Evolutionary conservation across 2,797 vertebrate genomes (phyloP), one percentile per base, ranked within the genome.

Genomic region (Sebastes variabilis): DNA sequence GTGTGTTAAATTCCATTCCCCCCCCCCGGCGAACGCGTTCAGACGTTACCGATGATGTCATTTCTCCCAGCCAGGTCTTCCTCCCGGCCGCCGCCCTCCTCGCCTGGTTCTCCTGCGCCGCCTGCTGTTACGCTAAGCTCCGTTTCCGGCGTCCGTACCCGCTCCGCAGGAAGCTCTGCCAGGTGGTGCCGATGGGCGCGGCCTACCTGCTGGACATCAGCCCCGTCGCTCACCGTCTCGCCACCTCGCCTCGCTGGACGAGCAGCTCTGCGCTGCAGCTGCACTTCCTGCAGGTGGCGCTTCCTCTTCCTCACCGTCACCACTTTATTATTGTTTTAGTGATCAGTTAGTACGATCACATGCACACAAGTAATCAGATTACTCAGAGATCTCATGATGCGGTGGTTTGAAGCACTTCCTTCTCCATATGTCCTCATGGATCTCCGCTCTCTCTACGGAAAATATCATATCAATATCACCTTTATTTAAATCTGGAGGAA

Each of bases 71-170:
- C 36, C 75, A 93, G 20, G 92, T 96, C 83, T 98, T 97, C 92
- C 88, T 99, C 74, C 98, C 97, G 0, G 94, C 95, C 0, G 95
- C 97, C 0, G 96, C 96, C 42, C 87, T 97, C 84, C 95, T 97
- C 0, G 95, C 95, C 25, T 98, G 97, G 97, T 1, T 97, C 8
- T 98, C 96, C 0, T 98, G 97, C 8, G 54, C 94, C 0, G 87
- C 96, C 84, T 97, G 97, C 89, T 98, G 97, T 87, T 98, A 96
- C 0, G 96, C 96, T 0, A 97, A 98, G 75, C 95, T 97, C 8
- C 91, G 87, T 7, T 97, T 96, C 87, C 95, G 91, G 3, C 93
- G 95, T 6, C 96, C 95, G 0, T 96, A 97, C 69, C 97, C 96
- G 0, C 82, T 96, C 59, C 94, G 91, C 94, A 95, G 96, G 86